phyloP scores from a whole-genome alignment of 2,797 vertebrate species.

The Dipus sagitta region DNA sequence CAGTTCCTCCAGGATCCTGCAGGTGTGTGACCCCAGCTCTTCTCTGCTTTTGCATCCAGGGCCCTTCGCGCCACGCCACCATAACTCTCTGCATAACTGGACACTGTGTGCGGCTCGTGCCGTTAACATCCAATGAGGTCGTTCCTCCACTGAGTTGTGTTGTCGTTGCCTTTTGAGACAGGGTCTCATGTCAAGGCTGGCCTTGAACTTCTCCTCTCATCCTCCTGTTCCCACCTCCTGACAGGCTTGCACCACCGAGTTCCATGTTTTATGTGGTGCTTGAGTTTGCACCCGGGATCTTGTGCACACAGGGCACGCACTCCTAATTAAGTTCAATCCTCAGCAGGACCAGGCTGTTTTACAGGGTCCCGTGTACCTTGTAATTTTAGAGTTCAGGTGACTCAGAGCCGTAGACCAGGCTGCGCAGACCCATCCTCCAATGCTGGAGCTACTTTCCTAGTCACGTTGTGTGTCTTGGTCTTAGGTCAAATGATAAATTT shows the following conservation, averaged over 20 bases:
- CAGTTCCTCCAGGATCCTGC: not conserved
- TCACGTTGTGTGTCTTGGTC: not conserved
- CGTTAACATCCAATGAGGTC: not conserved
- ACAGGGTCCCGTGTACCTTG: not conserved
- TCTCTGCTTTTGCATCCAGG: not conserved
- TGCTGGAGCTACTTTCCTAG: not conserved
- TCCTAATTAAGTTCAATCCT: too few species aligned
- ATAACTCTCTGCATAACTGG: not conserved
- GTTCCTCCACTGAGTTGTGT: too few species aligned
- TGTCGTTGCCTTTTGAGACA: too few species aligned
- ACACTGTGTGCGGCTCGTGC: not conserved
- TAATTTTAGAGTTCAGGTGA: not conserved
- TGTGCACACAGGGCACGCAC: too few species aligned
- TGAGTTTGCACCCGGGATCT: too few species aligned
- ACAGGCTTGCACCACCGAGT: too few species aligned
- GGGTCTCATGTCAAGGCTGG: too few species aligned
- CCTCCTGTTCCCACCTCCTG: too few species aligned
- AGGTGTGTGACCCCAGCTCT: fast-evolving
- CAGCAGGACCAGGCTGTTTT: not conserved
- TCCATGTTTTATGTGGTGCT: too few species aligned
- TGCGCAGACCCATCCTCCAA: not conserved
- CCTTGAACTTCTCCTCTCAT: too few species aligned
- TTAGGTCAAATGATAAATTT: not conserved
- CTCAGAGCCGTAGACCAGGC: not conserved
- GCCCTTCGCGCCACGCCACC: not conserved